These are phyloP conservation scores for Eupleurogrammus muticus DNA, from an alignment of 2,797 vertebrate species.

Conservation along the genomic window DNA sequence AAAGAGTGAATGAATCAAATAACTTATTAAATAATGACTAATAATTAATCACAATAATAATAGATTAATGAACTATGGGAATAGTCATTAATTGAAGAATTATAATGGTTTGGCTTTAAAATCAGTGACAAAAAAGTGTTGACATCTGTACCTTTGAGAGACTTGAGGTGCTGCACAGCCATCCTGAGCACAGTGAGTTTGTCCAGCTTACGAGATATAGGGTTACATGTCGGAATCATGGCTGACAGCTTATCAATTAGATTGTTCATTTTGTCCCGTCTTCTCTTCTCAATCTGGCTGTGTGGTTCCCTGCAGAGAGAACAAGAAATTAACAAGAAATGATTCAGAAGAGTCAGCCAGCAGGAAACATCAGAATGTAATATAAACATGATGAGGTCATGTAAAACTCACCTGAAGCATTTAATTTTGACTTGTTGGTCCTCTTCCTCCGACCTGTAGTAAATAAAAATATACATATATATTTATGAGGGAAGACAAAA, in stretches of 20 bases:
- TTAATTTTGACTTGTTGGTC: conserved; percentile 90
- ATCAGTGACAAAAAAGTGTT: not conserved
- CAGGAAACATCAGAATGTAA: fast-evolving
- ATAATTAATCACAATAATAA: too few species aligned
- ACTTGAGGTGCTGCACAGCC: conserved; percentile 94
- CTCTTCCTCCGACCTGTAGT: conserved; percentile 87
- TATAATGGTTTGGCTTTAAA: too few species aligned
- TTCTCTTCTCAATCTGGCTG: conserved; percentile 94
- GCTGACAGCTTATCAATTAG: conserved; percentile 93
- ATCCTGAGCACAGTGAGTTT: conserved; percentile 94
- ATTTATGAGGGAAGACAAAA: not conserved
- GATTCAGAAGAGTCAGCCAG: not conserved
- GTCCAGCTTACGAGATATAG: conserved; percentile 91
- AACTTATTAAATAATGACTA: too few species aligned
- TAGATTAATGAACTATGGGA: too few species aligned
- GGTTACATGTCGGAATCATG: conserved; percentile 94
- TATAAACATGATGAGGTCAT: not conserved
- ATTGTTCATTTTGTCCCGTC: conserved; percentile 96
- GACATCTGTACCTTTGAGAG: conserved; percentile 89
- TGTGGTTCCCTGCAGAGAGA: conserved; percentile 90
- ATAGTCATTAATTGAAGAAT: too few species aligned
- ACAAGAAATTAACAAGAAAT: not conserved
- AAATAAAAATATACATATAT: conserved; percentile 25
- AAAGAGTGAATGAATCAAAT: too few species aligned
- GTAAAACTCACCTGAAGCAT: conserved; percentile 86